A percentile compares a stretch with the other conserved stretches of the same genome.
Conservation (phyloP, 30 jellyfish, hydroid and myxozoan genomes). For the Aurelia sp. region DNA sequence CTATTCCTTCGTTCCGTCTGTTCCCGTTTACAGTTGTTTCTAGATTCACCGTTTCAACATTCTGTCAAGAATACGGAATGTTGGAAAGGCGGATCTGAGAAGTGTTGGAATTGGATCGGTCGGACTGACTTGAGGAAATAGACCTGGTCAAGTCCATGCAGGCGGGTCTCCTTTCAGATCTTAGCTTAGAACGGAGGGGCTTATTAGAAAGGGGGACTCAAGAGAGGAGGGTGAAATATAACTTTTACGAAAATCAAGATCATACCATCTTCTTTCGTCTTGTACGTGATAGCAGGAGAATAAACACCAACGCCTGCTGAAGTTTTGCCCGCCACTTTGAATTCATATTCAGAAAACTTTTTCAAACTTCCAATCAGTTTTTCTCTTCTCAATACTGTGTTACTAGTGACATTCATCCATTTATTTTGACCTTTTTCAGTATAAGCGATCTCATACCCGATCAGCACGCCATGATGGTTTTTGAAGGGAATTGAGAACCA, state of each 20-base stretch:
- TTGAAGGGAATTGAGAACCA: constrained; percentile 28
- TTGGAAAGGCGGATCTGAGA: no score
- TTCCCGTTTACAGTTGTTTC: no score
- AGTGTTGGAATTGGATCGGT: no score
- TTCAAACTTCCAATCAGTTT: not conserved
- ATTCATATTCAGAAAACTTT: not conserved
- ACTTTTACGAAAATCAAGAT: not conserved
- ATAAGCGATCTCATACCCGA: constrained; percentile 16
- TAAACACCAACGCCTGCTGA: constrained; percentile 28
- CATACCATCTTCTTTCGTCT: constrained; percentile 41
- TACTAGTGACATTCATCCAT: constrained; percentile 20
- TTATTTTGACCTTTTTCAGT: not conserved
- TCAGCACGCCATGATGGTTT: constrained; percentile 26
- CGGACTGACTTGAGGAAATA: no score
- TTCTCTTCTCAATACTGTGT: constrained; percentile 4
- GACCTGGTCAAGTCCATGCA: no score
- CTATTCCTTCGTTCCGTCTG: no score
- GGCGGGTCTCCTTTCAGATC: no score
- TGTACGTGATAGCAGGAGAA: not conserved
- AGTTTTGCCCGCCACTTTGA: constrained; percentile 33
- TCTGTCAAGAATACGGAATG: no score
- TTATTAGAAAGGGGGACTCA: no score
- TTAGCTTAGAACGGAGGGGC: no score
- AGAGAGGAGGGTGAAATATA: no score
- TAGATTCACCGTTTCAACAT: no score